phyloP scores from a whole-genome alignment of 1,140 invertebrate species.

The Zaprionus tsacasi region DNA sequence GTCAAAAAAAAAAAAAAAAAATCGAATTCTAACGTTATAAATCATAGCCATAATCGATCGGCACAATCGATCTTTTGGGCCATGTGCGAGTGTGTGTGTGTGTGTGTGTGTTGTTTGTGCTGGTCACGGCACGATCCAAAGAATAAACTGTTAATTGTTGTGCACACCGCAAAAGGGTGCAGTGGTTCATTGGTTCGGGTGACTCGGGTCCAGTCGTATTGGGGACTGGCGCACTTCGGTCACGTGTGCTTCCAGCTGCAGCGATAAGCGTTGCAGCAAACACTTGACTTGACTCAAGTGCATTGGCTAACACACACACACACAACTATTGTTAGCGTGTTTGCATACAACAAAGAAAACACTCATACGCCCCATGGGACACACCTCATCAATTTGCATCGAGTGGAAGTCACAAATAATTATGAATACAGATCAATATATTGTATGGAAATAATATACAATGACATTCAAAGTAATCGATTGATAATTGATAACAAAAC shows the following conservation, averaged over 20 bases:
- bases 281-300: constrained; percentile 66
- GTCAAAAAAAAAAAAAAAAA: constrained; percentile 41
- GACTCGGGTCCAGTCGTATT: not conserved
- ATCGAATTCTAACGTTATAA: constrained; percentile 61
- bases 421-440: not conserved
- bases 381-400: constrained; percentile 40
- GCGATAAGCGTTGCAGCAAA: constrained; percentile 54
- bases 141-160: constrained; percentile 67
- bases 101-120: not conserved
- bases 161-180: constrained; percentile 61
- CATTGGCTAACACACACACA: constrained; percentile 23
- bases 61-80: constrained; percentile 62
- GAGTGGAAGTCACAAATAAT: constrained; percentile 7
- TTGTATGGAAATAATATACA: constrained; percentile 1
- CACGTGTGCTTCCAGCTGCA: constrained; percentile 69
- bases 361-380: constrained; percentile 36
- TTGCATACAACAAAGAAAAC: constrained; percentile 15
- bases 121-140: constrained; percentile 62
- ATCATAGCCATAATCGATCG: constrained; percentile 74
- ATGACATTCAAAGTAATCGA: not conserved
- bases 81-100: not conserved
- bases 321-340: not conserved
- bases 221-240: constrained; percentile 50
- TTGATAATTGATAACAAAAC: not conserved
- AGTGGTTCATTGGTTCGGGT: constrained; percentile 45